These are phyloP conservation scores for Pseudomyrmex flavicornis DNA, from an alignment of 1,140 invertebrate genomes.

Conservation along the genomic window DNA sequence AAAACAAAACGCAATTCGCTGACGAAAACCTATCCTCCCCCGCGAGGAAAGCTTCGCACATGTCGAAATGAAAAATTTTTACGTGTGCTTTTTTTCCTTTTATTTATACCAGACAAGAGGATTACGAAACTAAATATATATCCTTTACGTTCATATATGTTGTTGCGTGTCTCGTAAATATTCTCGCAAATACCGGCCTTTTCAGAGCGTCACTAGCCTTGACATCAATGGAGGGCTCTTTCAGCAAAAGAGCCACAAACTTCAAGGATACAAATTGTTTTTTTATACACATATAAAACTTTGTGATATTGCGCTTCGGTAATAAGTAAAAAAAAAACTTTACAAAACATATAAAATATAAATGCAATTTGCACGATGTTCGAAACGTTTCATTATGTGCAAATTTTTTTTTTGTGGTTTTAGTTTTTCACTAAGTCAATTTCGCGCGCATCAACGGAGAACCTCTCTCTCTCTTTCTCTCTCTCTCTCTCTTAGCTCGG, in stretches of 20 bases:
- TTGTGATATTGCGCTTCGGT: not conserved
- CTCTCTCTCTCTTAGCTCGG: not conserved
- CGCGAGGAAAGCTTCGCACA: not conserved
- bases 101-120: not conserved
- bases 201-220: slow-evolving; percentile 27
- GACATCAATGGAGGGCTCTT: slow-evolving; percentile 22
- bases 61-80: not conserved
- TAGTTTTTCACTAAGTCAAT: not conserved
- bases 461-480: not conserved
- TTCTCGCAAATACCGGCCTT: slow-evolving; percentile 35
- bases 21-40: not conserved
- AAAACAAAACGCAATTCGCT: not conserved
- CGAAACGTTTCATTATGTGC: too few relatives aligned
- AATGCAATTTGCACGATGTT: too few relatives aligned
- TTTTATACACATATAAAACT: too few relatives aligned
- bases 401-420: too few relatives aligned
- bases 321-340: too few relatives aligned
- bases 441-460: not conserved
- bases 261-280: not conserved
- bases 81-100: not conserved
- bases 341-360: too few relatives aligned
- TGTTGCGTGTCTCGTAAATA: slow-evolving; percentile 18
- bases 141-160: not conserved
- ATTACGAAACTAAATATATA: not conserved
- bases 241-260: slow-evolving; percentile 9